Evolutionary conservation across 2,888 invertebrate genomes (phyloP), one percentile per base, ranked within the genome.

Genomic region (Drosophila gaucha): DNA sequence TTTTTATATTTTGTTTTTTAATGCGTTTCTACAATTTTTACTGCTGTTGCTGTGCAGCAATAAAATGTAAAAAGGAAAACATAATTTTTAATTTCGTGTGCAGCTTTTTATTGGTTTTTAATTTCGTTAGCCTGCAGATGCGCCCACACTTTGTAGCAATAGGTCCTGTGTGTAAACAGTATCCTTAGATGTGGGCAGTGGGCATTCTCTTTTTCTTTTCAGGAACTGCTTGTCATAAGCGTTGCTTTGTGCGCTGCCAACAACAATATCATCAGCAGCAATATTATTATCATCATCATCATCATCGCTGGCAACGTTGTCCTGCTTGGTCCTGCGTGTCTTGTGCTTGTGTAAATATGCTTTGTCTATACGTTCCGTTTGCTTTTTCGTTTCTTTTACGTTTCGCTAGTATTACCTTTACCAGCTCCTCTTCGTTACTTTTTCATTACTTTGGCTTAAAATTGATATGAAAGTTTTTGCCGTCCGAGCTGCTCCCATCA

Each of bases 401-500:
- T n/a, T n/a, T n/a, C n/a, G n/a, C n/a, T n/a, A 24, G 58, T 18
- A 58, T 39, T 36, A 47, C 10, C 52, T 55, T 56, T 38, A n/a
- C 57, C 36, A 41, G 18, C 38, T 43, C 22, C 49, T 51, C 38
- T 58, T 65, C 59, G 80, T 78, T 82, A 86, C 84, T 80, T 74
- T 86, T 78, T 88, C 88, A 77, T 72, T 83, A 79, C 85, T 80
- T 80, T 78, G 76, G 74, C 71, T 76, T 78, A 84, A 86, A 88
- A 88, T 89, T 89, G 84, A 88, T 85, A 90, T 88, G 83, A 89
- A 86, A 89, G 75, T 88, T 82, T 87, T 71, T 66, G 86, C 56
- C 41, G 49, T 59, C 62, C 55, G 60, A 69, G 73, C 72, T 67
- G 66, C 76, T 68, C 59, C 83, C 86, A 87, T 80, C 88, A 80